Base-by-base conservation (phyloP, 2,888 invertebrate species). In the Heliconius aoede region DNA sequence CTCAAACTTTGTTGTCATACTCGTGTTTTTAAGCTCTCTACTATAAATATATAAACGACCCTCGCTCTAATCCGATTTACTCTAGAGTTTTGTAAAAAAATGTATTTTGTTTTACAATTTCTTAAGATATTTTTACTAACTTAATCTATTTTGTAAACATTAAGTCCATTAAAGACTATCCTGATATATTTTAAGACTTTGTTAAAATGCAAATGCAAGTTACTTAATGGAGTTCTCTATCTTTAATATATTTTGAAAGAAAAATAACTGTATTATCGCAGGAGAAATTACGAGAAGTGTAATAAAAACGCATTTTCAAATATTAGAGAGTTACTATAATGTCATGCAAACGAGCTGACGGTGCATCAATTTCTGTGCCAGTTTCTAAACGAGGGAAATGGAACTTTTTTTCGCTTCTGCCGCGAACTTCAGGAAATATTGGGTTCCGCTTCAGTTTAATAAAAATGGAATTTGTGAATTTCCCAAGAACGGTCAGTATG, bases 361-460 rank as follows among this genome's bases (percentile, higher is more conserved):
- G 76, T 78, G 78, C 82, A 81, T 82, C 81, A 83, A 82, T 81
- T 81, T 78, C 80, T 79, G 77, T 80, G 76, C 80, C 79, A 82
- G 82, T 82, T 81, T 80, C 80, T 81, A 82, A 84, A 82, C 81
- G 83, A 82, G 82, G 82, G 80, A 82, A 83, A 84, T 84, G 80
- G 82, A 82, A 83, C 80, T 83, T 82, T n/a, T n/a, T n/a, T 83
- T 81, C 82, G 80, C 81, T 81, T 79, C 80, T 78, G 76, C 76
- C 78, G 77, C 78, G 78, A 84, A 83, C 77, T 84, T 82, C 80
- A 80, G 77, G 79, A 83, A 83, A 82, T 82, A 82, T 82, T 82
- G 83, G 81, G 77, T n/a, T 80, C 77, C 79, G 80, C 81, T 84
- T 82, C 81, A 82, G 82, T 81, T 82, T 83, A 82, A 83, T 84